Percentiles rank a stretch among this genome's conserved stretches.
These are phyloP conservation scores for Hypomesus transpacificus DNA, from an alignment of 2,113 vertebrate genomes.

Conservation along the genomic window DNA sequence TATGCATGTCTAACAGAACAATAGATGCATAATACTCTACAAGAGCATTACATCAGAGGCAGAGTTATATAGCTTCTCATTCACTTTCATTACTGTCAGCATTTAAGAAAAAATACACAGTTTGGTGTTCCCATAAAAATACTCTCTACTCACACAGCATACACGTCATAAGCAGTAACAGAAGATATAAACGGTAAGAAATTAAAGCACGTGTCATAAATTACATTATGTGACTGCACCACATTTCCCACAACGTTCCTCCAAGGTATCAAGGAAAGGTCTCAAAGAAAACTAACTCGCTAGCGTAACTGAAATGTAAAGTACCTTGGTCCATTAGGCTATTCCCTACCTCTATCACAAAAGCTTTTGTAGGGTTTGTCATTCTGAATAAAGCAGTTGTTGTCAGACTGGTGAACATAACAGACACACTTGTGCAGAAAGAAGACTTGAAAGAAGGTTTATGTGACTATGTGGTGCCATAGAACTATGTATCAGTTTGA, in stretches of 20 bases:
- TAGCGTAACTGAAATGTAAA: too few species aligned
- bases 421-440: neutral
- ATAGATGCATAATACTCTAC: slow-evolving; percentile 60
- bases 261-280: neutral
- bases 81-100: slow-evolving; percentile 25
- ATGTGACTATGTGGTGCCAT: neutral
- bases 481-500: slow-evolving; percentile 21
- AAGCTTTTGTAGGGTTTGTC: too few species aligned
- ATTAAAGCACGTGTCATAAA: slow-evolving; percentile 1
- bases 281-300: too few species aligned
- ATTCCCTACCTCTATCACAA: neutral
- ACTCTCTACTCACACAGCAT: slow-evolving; percentile 24
- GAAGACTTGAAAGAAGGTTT: neutral
- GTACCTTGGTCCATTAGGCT: neutral
- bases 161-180: slow-evolving; percentile 28
- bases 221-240: slow-evolving; percentile 13
- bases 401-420: neutral
- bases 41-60: slow-evolving; percentile 61
- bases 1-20: slow-evolving; percentile 49
- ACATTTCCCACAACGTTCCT: neutral
- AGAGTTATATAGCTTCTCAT: slow-evolving; percentile 41
- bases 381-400: too few species aligned
- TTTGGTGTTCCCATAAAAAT: slow-evolving; percentile 47
- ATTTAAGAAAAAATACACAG: slow-evolving; percentile 44
- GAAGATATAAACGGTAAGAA: slow-evolving; percentile 20